Percentiles rank a stretch among this genome's conserved stretches.
phyloP scores from a whole-genome alignment of 2,113 vertebrate species.

The Pomatorhinus ruficollis region DNA sequence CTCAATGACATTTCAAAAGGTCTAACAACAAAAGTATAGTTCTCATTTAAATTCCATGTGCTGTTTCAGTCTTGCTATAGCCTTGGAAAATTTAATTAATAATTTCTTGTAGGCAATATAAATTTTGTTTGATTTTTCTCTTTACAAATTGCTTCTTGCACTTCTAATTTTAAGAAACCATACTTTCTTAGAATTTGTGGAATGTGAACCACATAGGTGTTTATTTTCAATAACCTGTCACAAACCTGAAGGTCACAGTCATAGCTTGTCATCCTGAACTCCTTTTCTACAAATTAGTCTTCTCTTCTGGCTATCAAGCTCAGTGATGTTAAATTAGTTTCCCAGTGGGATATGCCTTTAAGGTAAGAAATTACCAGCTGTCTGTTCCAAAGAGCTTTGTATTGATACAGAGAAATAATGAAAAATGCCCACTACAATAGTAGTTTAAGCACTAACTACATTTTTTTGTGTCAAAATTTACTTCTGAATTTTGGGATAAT shows the following conservation, averaged over 20 bases:
- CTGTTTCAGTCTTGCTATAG: neutral
- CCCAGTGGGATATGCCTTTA: neutral
- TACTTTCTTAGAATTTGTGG: neutral
- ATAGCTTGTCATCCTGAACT: neutral
- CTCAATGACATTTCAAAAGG: neutral
- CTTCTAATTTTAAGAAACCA: neutral
- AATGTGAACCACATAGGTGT: neutral
- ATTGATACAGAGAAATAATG: neutral
- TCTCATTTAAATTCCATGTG: neutral
- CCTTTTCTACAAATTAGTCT: neutral
- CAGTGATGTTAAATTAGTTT: neutral
- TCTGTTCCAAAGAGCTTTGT: neutral
- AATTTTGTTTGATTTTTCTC: neutral
- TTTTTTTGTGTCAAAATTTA: neutral
- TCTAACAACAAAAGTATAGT: neutral
- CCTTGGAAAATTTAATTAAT: neutral
- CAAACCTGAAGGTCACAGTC: neutral
- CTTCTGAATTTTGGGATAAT: conserved; percentile 3
- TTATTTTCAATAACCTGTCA: conserved; percentile 2
- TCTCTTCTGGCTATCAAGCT: neutral
- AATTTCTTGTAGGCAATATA: neutral
- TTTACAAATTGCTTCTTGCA: neutral
- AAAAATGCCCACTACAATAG: neutral
- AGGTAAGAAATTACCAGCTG: neutral
- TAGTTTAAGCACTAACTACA: neutral